Percentiles rank a stretch among this genome's conserved stretches.
Conservation (phyloP, 2,888 invertebrate species). For the Rambutsinella grinnellia region DNA sequence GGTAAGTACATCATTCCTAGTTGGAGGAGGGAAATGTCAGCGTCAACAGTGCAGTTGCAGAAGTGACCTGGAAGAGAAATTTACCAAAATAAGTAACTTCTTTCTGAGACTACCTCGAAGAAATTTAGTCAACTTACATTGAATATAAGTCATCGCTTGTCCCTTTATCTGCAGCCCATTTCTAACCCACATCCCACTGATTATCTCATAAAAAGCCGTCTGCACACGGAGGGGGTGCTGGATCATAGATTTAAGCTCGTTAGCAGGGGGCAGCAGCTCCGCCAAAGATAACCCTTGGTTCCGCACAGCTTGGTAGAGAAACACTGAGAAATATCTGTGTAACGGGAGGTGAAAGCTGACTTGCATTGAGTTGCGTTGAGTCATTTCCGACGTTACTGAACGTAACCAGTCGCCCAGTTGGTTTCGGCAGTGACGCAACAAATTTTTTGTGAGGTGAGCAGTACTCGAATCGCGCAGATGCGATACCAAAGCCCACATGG, state of each 20-base stretch:
- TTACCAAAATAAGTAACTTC: no score
- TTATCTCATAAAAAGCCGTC: constrained; percentile 95
- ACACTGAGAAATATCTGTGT: constrained; percentile 92
- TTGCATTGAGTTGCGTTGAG: constrained; percentile 83
- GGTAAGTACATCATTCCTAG: constrained; percentile 78
- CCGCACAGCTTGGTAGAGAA: constrained; percentile 87
- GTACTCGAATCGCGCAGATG: constrained; percentile 85
- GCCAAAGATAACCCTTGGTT: constrained; percentile 79
- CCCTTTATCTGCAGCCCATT: constrained; percentile 98
- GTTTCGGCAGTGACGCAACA: constrained; percentile 81
- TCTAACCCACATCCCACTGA: constrained; percentile 94
- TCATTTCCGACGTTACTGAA: constrained; percentile 45
- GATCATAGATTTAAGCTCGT: constrained; percentile 84
- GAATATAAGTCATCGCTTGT: constrained; percentile 99
- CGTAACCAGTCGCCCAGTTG: constrained; percentile 85
- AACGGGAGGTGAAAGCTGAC: constrained; percentile 97
- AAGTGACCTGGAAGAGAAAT: no score
- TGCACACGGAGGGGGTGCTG: constrained; percentile 82
- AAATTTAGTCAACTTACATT: no score
- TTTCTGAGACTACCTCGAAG: no score
- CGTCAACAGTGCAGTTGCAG: constrained; percentile 98
- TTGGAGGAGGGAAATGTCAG: constrained; percentile 95
- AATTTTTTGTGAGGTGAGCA: constrained; percentile 78
- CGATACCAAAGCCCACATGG: constrained; percentile 96
- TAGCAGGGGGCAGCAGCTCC: constrained; percentile 84